Conservation (phyloP, 1,140 invertebrate genomes). For the Glomeris maerens region DNA sequence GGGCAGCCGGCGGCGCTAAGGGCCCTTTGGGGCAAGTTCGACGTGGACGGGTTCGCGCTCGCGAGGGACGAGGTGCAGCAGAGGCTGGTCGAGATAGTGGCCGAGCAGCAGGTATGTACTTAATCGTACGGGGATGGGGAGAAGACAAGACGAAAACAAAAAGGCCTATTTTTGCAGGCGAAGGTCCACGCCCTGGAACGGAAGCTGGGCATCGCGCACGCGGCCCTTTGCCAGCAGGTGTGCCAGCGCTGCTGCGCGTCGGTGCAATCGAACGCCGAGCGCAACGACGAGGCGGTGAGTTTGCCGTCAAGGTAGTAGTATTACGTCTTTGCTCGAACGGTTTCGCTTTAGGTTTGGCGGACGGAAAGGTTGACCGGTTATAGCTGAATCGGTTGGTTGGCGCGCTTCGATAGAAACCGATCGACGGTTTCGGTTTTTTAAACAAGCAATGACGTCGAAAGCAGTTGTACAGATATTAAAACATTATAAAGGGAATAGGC, state of each 20-base stretch:
- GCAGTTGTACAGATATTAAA: too few species aligned
- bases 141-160: not conserved
- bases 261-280: constrained; percentile 26
- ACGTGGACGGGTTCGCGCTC: constrained; percentile 47
- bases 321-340: not conserved
- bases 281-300: constrained; percentile 44
- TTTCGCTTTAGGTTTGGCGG: not conserved
- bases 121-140: not conserved
- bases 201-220: constrained; percentile 51
- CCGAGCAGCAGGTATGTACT: constrained; percentile 51
- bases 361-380: not conserved
- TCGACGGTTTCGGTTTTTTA: constrained; percentile 4
- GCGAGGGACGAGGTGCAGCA: constrained; percentile 61
- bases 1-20: not conserved
- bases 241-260: constrained; percentile 37
- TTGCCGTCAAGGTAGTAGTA: not conserved
- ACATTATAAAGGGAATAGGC: too few species aligned
- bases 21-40: constrained; percentile 11
- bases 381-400: constrained; percentile 3
- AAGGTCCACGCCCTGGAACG: constrained; percentile 50
- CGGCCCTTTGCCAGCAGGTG: constrained; percentile 53
- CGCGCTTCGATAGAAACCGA: constrained; percentile 7
- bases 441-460: too few species aligned
- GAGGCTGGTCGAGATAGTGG: constrained; percentile 59
- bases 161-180: constrained; percentile 33